Base-by-base conservation (phyloP, 2,888 invertebrate genomes). In the Nephrotoma appendiculata region DNA sequence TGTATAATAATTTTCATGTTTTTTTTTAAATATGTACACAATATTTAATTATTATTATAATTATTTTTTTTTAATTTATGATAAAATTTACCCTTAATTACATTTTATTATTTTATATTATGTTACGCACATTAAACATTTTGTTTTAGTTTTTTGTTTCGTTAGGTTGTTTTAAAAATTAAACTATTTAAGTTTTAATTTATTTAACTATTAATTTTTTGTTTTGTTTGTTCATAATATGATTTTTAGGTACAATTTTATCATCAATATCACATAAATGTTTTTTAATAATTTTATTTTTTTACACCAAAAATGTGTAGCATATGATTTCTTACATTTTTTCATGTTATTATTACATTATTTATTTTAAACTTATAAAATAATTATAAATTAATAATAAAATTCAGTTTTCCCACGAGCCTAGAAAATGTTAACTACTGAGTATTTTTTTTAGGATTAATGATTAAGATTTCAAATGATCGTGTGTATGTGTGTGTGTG, bases 131-230 rank as follows among this genome's bases (percentile, higher is more conserved):
- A 42, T 87, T 83, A 86, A 86, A 84, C 86, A 86, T 45, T 85
- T 57, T 86, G 86, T 57, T 86, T 85, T 52, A 87, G 85, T 86
- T 87, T 11, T 87, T 87, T 83, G 85, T 86, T 87, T 57, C 85
- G 88, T 85, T 86, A 86, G 86, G 31, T 86, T 85, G 19, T 57
- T 11, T 86, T 86, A 41, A 86, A 86, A 45, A 84, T 86, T 86
- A 57, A 43, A 41, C 43, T 83, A 87, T 86, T 86, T 71, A 86
- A 48, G 43, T 86, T 86, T 87, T 86, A 88, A 71, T 71, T 71
- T 71, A 71, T 71, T 71, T 71, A 71, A 31, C 71, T 71, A 71
- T 71, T 71, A 31, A 71, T 57, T 57, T 57, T 15, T 57, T 7
- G 19, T 71, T 43, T 85, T 7, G 19, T 71, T 43, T 85, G 43